Evolutionary conservation across 2,113 vertebrate genomes (phyloP).

Genomic region (Equus quagga): DNA sequence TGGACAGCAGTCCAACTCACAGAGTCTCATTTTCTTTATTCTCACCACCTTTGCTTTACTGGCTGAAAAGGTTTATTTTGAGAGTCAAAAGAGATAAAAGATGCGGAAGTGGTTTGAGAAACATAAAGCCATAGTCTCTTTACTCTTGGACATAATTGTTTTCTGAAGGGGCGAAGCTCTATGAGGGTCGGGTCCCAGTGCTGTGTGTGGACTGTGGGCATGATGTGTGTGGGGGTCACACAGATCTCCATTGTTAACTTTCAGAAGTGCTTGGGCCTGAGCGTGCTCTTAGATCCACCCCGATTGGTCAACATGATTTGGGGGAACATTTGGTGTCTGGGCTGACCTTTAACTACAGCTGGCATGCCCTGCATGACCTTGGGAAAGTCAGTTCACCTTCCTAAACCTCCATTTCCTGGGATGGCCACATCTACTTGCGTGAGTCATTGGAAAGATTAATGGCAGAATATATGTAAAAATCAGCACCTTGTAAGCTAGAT

Average conservation of each 20-base stretch:
- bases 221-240: neutral
- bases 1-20: no score
- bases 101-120: neutral
- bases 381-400: neutral
- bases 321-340: neutral
- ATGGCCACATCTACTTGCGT: neutral
- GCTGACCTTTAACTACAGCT: neutral
- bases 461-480: neutral
- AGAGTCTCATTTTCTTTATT: neutral
- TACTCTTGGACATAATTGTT: neutral
- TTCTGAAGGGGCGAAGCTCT: neutral
- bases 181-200: neutral
- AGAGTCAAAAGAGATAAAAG: neutral
- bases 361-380: neutral
- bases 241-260: neutral
- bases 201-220: neutral
- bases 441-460: neutral
- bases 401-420: neutral
- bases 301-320: neutral
- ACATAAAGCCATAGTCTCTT: neutral
- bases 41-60: neutral
- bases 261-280: neutral
- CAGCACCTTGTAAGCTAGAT: neutral
- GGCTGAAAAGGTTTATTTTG: constrained; percentile 14
- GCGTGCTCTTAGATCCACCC: neutral